Percentiles rank a stretch among this genome's conserved stretches.
These are phyloP conservation scores for Ophthalmolycus amberensis DNA, from an alignment of 2,113 vertebrate genomes.

Conservation along the genomic window DNA sequence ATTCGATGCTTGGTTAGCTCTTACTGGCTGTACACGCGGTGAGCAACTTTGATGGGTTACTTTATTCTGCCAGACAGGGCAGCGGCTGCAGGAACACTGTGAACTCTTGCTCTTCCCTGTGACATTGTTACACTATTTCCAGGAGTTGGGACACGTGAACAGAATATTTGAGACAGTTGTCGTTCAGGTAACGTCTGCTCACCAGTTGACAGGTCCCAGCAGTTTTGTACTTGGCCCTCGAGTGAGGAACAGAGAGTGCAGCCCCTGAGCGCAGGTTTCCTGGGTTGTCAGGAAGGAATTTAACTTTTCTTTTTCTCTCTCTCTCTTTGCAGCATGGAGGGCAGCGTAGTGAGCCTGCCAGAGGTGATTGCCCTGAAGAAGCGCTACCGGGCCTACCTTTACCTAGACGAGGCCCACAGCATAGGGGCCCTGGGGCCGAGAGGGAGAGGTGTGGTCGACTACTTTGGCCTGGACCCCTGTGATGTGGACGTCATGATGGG, in stretches of 20 bases:
- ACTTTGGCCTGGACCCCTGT: slow-evolving; percentile 90
- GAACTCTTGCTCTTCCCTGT: background rate
- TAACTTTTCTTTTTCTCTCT: background rate
- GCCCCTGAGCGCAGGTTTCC: background rate
- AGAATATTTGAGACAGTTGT: background rate
- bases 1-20: slow-evolving; percentile 28
- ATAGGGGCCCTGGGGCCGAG: slow-evolving; percentile 91
- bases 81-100: background rate
- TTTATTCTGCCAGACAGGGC: background rate
- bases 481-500: slow-evolving; percentile 98
- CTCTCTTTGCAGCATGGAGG: slow-evolving; percentile 92
- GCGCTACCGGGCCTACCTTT: slow-evolving; percentile 94
- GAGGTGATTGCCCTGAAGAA: slow-evolving; percentile 96
- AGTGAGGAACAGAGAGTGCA: background rate
- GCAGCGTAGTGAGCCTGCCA: slow-evolving; percentile 93
- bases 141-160: background rate
- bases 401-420: slow-evolving; percentile 97
- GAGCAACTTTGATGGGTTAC: background rate
- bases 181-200: background rate
- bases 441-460: slow-evolving; percentile 93
- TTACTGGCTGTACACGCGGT: background rate
- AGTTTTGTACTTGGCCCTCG: background rate
- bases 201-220: background rate
- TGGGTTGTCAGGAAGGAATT: background rate
- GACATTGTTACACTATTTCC: too few relatives aligned